A percentile compares a stretch with the other conserved stretches of the same genome.
Evolutionary conservation across 2,113 vertebrate species (phyloP).

Genomic region (Nematolebias whitei): DNA sequence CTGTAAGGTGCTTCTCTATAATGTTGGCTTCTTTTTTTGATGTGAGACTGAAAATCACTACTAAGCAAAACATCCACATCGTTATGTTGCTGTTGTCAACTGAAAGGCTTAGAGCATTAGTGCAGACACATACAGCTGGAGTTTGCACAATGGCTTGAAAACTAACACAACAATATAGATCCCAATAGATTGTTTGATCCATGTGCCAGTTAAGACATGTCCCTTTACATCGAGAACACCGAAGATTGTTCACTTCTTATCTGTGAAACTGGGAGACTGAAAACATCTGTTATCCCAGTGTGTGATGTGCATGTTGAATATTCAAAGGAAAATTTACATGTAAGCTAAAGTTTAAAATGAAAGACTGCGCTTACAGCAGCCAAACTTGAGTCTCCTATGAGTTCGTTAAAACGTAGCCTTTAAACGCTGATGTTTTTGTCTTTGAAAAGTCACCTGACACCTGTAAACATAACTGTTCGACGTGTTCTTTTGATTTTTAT

Average conservation of each 20-base stretch:
- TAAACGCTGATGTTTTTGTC: neutral
- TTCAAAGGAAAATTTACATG: neutral
- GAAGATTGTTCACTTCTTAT: constrained; percentile 6
- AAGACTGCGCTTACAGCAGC: neutral
- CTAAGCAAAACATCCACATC: constrained; percentile 22
- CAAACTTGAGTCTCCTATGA: neutral
- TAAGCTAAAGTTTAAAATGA: too few relatives aligned
- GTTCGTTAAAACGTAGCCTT: too few relatives aligned
- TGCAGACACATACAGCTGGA: constrained; percentile 1
- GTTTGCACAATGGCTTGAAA: neutral
- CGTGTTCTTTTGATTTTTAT: too few relatives aligned
- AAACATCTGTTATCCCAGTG: neutral
- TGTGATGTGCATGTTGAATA: neutral
- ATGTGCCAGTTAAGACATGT: neutral
- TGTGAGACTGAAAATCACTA: too few relatives aligned
- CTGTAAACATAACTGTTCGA: too few relatives aligned
- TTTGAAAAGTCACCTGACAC: neutral
- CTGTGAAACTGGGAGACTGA: neutral
- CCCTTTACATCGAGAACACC: constrained; percentile 9
- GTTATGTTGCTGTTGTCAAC: constrained; percentile 14
- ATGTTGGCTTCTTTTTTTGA: constrained; percentile 22
- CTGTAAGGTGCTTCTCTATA: neutral
- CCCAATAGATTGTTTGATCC: neutral
- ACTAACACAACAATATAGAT: constrained; percentile 2
- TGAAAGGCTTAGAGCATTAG: constrained; percentile 16